Evolutionary conservation across 2,888 invertebrate genomes (phyloP), one percentile per base, ranked within the genome.

Genomic region (Carcina quercana): DNA sequence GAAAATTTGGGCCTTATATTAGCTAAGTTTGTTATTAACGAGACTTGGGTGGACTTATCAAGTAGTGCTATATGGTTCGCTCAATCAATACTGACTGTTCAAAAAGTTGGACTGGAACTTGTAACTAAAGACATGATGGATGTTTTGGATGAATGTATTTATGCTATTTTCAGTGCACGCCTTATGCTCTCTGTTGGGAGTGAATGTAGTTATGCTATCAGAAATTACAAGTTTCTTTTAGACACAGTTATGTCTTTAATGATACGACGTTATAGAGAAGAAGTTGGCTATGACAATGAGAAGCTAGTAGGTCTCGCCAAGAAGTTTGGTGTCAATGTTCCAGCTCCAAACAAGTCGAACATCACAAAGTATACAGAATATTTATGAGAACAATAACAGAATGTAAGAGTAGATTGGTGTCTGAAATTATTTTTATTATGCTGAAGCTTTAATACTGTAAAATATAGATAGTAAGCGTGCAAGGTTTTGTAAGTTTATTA

Each of bases 21-120:
- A 53, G 88, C 89, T 47, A 83, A 85, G 53, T 91, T 86, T 62
- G 83, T 90, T 30, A 89, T 85, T 44, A 85, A 85, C 43, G 85
- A 85, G 45, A 83, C 84, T 4, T 92, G 91, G 89, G 82, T 94
- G 30, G 88, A 90, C 43, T 74, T 95, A 50, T 94, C 95, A 0
- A 87, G 87, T 54, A 95, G 93, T 71, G 93, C 92, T 3, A 83
- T 94, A 42, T 89, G 91, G 57, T 95, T 95, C 72, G 89, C 91
- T 4, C 92, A 91, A 68, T 85, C 91, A 3, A 91, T 90, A 51
- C 75, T 93, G 25, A 87, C 88, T 13, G 83, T 95, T 38, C 85
- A 93, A 41, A 90, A 92, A 46, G 91, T 94, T 57, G 91, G 94
- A 45, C 69, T 95, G 45, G 88, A 89, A 53, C 80, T 95, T 38